Base-by-base conservation (phyloP, 2,888 invertebrate genomes). In the Carterocephalus palaemon region DNA sequence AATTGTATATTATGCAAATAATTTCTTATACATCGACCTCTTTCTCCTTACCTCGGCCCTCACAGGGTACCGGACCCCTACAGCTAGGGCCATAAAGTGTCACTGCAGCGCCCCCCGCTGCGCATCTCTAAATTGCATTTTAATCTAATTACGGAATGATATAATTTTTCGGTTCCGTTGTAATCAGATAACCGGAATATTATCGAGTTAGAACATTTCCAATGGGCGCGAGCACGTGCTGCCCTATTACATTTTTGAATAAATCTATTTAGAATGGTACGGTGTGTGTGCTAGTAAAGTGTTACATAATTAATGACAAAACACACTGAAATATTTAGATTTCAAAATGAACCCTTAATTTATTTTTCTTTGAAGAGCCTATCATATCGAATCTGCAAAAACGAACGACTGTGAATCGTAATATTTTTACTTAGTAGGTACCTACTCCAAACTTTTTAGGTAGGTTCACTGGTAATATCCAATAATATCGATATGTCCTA, bases 121-220 rank as follows among this genome's bases (percentile, higher is more conserved):
- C 76, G 79, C 79, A 75, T 76, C 75, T 75, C 85, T 75, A 77
- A 85, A 86, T 86, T 86, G 84, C 83, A 77, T 81, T 86, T 85
- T 86, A 85, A 86, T 82, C 80, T 79, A 84, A 86, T 86, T 85
- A 85, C 62, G 49, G 62, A 69, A 76, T 75, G 76, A 85, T 85
- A 84, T 85, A 85, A 86, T 85, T 86, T 86, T 85, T 85, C 83
- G 84, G 80, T 82, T 73, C 82, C 62, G 61, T 69, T 68, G 67
- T 86, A 86, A 86, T 85, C 78, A 76, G 78, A 86, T 85, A 80
- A 82, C 63, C 64, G 57, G 63, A 64, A 73, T 73, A 72, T 85
- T 85, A 86, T 85, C 75, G 67, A 80, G 83, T 85, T 85, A 85
- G 71, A 75, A 56, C 64, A 65, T 72, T 77, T 65, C 68, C 59